These are phyloP conservation scores for Syrista parreyssii DNA, from an alignment of 2,888 invertebrate species.

Conservation along the genomic window DNA sequence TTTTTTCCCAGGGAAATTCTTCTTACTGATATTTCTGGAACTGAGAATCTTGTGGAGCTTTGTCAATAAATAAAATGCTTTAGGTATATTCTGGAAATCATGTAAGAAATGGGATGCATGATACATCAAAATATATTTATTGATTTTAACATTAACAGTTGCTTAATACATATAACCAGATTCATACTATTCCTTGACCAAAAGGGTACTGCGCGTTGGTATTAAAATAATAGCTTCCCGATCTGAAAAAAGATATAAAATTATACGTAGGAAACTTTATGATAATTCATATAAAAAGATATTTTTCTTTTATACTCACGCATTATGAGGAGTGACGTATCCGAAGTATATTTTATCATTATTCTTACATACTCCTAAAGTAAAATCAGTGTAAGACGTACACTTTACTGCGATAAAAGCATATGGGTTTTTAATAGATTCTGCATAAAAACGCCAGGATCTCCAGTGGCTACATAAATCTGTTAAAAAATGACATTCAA, in stretches of 20 bases:
- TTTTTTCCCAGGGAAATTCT: too few relatives aligned
- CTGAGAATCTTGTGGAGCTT: too few relatives aligned
- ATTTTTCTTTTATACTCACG: slow-evolving; percentile 31
- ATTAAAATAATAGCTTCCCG: slow-evolving; percentile 27
- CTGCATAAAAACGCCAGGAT: slow-evolving; percentile 40
- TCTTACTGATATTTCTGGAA: too few relatives aligned
- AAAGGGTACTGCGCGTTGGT: slow-evolving; percentile 28
- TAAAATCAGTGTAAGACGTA: slow-evolving; percentile 24
- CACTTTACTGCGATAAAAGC: slow-evolving; percentile 37
- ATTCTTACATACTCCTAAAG: slow-evolving; percentile 25
- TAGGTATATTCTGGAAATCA: too few relatives aligned
- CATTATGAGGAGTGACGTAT: slow-evolving; percentile 33
- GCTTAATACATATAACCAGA: too few relatives aligned
- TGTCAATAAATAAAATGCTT: too few relatives aligned
- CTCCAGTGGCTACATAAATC: slow-evolving; percentile 40
- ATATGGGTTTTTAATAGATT: slow-evolving; percentile 30
- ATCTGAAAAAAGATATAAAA: slow-evolving; percentile 21
- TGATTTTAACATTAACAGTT: too few relatives aligned
- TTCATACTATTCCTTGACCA: slow-evolving; percentile 6
- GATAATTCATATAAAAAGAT: neutral
- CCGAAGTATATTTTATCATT: slow-evolving; percentile 37
- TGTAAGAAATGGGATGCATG: too few relatives aligned
- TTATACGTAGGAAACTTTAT: neutral
- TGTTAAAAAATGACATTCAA: slow-evolving; percentile 10
- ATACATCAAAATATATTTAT: too few relatives aligned